Conservation (phyloP, 2,113 vertebrate genomes). For the Isurus oxyrinchus region DNA sequence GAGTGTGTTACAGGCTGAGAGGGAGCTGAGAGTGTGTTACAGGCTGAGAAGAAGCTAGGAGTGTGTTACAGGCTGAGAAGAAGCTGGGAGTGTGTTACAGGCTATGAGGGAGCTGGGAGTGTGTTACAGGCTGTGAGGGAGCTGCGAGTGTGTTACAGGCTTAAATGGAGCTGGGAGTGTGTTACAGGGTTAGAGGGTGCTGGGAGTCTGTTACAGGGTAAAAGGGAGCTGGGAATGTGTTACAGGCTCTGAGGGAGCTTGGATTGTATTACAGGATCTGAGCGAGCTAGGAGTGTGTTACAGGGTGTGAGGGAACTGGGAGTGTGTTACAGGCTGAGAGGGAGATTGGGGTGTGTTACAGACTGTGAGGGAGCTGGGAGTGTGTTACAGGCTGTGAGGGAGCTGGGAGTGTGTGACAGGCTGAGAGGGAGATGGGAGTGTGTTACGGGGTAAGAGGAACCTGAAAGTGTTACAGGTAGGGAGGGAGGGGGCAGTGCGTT, state of each 20-base stretch:
- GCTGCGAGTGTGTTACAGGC: constrained; percentile 48
- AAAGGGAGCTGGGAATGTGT: too few relatives aligned
- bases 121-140: neutral
- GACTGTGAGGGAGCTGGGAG: neutral
- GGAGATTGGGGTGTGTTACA: neutral
- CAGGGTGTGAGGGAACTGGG: too few relatives aligned
- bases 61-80: constrained; percentile 48
- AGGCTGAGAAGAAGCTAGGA: constrained; percentile 42
- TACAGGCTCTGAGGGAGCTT: too few relatives aligned
- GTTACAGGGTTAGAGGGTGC: constrained; percentile 40
- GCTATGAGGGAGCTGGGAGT: neutral
- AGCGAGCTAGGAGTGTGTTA: too few relatives aligned
- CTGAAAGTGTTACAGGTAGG: too few relatives aligned
- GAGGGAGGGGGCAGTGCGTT: too few relatives aligned
- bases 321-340: too few relatives aligned
- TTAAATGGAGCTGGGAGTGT: constrained; percentile 30
- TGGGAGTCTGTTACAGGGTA: constrained; percentile 19
- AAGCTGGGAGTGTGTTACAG: neutral
- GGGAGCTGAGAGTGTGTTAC: neutral
- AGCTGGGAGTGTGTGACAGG: too few relatives aligned
- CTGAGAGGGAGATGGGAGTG: too few relatives aligned
- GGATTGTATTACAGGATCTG: too few relatives aligned
- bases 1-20: too few relatives aligned
- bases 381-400: neutral
- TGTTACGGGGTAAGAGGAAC: too few relatives aligned